These are phyloP conservation scores for Philopedon plagiatum DNA, from an alignment of 2,888 invertebrate species.

Conservation along the genomic window DNA sequence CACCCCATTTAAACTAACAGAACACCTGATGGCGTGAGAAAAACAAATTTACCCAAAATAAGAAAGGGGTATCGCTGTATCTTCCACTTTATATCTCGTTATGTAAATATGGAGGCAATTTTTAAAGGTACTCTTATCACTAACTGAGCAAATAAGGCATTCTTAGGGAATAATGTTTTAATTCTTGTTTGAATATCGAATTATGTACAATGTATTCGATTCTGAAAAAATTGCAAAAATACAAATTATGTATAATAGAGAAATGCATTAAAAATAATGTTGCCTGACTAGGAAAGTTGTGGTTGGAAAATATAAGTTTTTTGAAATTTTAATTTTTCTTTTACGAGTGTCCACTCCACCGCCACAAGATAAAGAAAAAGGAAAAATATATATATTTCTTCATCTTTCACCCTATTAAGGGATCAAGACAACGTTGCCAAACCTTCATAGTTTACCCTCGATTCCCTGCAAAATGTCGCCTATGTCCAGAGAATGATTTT, in stretches of 20 bases:
- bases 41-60: constrained; percentile 22
- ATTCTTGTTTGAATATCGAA: constrained; percentile 9
- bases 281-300: too few relatives aligned
- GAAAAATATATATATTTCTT: too few relatives aligned
- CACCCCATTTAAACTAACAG: neutral
- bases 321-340: too few relatives aligned
- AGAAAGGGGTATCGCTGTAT: constrained; percentile 13
- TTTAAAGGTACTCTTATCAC: constrained; percentile 22
- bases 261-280: too few relatives aligned
- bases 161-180: constrained; percentile 14
- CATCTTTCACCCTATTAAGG: too few relatives aligned
- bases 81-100: neutral
- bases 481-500: neutral
- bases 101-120: constrained; percentile 21
- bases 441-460: too few relatives aligned
- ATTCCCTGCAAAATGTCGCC: neutral
- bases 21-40: constrained; percentile 37
- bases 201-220: neutral
- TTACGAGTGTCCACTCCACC: too few relatives aligned
- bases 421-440: too few relatives aligned
- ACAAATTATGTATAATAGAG: too few relatives aligned
- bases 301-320: too few relatives aligned
- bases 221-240: neutral
- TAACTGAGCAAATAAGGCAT: constrained; percentile 13
- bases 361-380: too few relatives aligned